These are phyloP conservation scores for Pituophis catenifer DNA, from an alignment of 2,113 vertebrate genomes.

Conservation along the genomic window DNA sequence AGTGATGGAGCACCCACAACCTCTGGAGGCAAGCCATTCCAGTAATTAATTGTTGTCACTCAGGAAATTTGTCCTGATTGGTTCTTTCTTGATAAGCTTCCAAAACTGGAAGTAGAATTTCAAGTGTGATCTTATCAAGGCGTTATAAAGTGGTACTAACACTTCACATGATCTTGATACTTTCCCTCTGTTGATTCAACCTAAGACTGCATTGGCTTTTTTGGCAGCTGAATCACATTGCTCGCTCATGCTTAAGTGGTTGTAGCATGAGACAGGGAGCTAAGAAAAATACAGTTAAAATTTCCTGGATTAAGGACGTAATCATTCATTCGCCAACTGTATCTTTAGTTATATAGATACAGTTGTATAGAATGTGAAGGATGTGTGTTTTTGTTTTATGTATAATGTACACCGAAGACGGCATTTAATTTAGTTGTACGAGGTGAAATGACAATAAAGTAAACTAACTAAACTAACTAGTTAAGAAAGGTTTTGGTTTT, in stretches of 20 bases:
- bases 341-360: background rate
- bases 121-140: background rate
- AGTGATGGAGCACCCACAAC: background rate
- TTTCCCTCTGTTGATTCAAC: background rate
- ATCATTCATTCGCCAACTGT: background rate
- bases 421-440: too few relatives aligned
- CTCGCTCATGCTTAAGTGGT: background rate
- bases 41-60: background rate
- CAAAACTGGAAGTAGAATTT: background rate
- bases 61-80: background rate
- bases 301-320: background rate
- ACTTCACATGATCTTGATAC: background rate
- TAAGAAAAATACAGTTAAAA: background rate
- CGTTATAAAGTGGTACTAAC: background rate
- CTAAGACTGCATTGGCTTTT: background rate
- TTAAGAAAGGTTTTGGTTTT: background rate
- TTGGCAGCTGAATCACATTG: background rate
- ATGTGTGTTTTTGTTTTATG: too few relatives aligned
- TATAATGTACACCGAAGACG: too few relatives aligned
- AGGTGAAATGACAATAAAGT: too few relatives aligned
- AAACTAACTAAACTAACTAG: too few relatives aligned
- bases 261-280: background rate
- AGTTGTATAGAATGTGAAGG: too few relatives aligned
- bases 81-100: background rate
- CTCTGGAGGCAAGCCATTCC: background rate